Evolutionary conservation across 2,797 vertebrate genomes (phyloP), one percentile per base, ranked within the genome.

Genomic region (Pseudochirops corinnae): DNA sequence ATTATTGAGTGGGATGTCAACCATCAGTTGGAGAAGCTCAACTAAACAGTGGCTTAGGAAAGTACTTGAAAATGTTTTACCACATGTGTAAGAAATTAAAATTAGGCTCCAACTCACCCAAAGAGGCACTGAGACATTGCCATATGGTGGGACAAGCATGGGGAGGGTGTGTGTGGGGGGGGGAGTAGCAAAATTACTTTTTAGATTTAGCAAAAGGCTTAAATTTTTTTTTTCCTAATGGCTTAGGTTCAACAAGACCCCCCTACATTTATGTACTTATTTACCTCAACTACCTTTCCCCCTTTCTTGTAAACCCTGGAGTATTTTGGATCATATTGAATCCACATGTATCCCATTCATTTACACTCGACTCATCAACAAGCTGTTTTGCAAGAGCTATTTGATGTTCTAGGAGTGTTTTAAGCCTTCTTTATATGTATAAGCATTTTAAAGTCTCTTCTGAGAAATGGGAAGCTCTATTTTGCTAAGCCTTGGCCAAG

Each of bases 31-130:
- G 28, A 7, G 94, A 93, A 1, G 0, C 57, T 97, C 92, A 62
- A 96, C 96, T 56, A 55, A 97, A 98, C 98, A 95, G 97, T 98
- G 98, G 97, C 97, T 98, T 96, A 95, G 53, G 97, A 96, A 92
- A 97, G 62, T 55, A 93, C 96, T 93, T 93, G 57, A 95, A 97
- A 97, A 98, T 93, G 95, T 95, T 96, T 93, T 95, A 62, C 96
- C 97, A 98, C 98, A 98, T 98, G 96, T 98, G 98, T 95, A 97
- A 98, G 96, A 97, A 97, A 98, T 98, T 98, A 98, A 98, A 98
- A 98, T 97, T 98, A 97, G 95, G 97, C 96, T 92, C 57, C 91
- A 95, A 94, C 96, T 96, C 97, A 96, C 97, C 96, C 95, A 95
- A 98, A 94, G 96, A 95, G 96, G 62, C 96, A 91, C 94, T 97